These are phyloP conservation scores for Mycteria americana DNA, from an alignment of 2,797 vertebrate genomes.

Conservation along the genomic window DNA sequence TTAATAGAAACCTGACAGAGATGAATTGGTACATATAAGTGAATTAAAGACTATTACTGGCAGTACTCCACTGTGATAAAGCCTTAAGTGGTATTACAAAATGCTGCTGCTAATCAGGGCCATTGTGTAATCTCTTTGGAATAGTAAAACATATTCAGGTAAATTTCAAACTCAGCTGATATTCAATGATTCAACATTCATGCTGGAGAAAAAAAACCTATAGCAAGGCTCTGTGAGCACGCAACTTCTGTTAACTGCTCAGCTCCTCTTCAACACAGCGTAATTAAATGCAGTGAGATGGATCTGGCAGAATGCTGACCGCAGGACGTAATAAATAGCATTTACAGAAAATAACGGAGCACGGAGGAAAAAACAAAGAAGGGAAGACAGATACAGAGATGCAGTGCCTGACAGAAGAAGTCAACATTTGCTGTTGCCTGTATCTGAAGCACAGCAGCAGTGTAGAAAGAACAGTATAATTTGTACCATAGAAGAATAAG, in stretches of 20 bases:
- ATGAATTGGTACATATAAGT: conserved; percentile 75
- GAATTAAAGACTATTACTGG: conserved; percentile 78
- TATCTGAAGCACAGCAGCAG: neutral
- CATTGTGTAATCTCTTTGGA: conserved; percentile 52
- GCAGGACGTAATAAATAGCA: neutral
- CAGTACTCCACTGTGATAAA: conserved; percentile 70
- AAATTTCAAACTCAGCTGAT: conserved; percentile 64
- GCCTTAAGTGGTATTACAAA: conserved; percentile 75
- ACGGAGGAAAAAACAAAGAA: neutral
- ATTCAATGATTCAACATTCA: conserved; percentile 59
- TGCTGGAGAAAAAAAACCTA: neutral
- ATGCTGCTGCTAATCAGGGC: conserved; percentile 65
- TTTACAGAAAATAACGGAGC: neutral
- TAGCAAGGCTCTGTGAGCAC: neutral
- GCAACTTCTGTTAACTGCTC: conserved; percentile 33
- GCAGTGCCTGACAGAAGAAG: neutral
- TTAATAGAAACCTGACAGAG: conserved; percentile 74
- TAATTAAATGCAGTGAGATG: conserved; percentile 46
- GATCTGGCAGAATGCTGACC: conserved; percentile 46
- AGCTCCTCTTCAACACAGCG: conserved; percentile 1
- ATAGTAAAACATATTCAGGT: conserved; percentile 62
- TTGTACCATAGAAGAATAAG: neutral
- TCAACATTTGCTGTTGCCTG: neutral
- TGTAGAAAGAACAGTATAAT: neutral
- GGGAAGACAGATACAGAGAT: neutral